These are phyloP conservation scores for Ploceus nigricollis DNA, from an alignment of 2,113 vertebrate species.

Conservation along the genomic window DNA sequence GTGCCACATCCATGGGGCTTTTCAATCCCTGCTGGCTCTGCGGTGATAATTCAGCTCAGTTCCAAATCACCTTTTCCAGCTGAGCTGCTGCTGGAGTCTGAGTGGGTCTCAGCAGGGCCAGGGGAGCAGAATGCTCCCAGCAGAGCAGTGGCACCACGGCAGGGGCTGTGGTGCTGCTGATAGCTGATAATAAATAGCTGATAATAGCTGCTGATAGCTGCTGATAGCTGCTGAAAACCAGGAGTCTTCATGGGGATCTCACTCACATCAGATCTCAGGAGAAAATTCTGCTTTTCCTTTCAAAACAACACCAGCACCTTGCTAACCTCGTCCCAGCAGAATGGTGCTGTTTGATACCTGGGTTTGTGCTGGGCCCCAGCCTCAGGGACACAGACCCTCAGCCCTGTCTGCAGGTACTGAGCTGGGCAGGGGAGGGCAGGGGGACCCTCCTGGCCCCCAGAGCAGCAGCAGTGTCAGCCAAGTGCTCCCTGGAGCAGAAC, in stretches of 20 bases:
- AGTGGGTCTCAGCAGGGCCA: neutral
- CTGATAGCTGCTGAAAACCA: neutral
- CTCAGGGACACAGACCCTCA: accelerated
- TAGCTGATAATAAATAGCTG: too few relatives aligned
- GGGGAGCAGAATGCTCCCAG: neutral
- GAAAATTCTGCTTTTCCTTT: neutral
- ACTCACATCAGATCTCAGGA: neutral
- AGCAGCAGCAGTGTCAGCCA: neutral
- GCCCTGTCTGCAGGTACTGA: neutral
- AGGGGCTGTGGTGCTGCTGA: neutral
- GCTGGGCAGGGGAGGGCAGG: neutral
- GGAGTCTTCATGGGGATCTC: accelerated
- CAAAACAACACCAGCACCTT: neutral
- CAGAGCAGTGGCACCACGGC: neutral
- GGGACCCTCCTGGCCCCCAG: neutral
- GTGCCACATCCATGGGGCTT: neutral
- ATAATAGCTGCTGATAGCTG: neutral
- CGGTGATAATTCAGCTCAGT: neutral
- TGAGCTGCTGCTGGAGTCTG: neutral
- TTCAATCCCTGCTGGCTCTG: neutral
- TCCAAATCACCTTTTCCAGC: neutral
- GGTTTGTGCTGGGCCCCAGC: neutral
- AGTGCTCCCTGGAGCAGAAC: neutral
- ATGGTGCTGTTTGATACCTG: accelerated
- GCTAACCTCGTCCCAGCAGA: neutral